Percentiles rank a stretch among this genome's conserved stretches.
These are phyloP conservation scores for Takifugu ocellatus DNA, from an alignment of 2,797 vertebrate genomes.

Conservation along the genomic window DNA sequence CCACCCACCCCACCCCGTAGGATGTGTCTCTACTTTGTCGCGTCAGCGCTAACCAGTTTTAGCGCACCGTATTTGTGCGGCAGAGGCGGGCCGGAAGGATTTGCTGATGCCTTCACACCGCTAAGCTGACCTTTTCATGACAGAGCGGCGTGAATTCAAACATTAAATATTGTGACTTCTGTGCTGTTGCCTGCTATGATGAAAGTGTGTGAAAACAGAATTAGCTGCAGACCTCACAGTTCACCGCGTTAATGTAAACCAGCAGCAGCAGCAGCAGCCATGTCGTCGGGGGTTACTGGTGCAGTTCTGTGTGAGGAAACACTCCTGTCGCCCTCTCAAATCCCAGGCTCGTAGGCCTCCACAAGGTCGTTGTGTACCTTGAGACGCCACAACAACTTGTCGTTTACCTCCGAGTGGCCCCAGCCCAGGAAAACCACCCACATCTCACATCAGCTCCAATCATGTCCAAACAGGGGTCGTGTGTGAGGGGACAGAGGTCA, in stretches of 20 bases:
- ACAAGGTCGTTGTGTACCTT: too few relatives aligned
- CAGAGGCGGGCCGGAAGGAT: not conserved
- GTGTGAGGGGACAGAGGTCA: too few relatives aligned
- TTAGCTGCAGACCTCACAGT: slow-evolving; percentile 14
- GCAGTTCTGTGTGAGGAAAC: too few relatives aligned
- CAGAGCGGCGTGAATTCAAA: not conserved
- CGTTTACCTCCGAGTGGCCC: too few relatives aligned
- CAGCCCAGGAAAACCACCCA: too few relatives aligned
- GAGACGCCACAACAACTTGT: too few relatives aligned
- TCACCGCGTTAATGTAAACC: not conserved
- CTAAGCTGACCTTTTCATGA: not conserved
- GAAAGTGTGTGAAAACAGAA: not conserved
- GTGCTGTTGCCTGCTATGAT: not conserved
- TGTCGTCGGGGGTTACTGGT: too few relatives aligned
- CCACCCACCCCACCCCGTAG: not conserved
- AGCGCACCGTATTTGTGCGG: not conserved
- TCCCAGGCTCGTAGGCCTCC: too few relatives aligned
- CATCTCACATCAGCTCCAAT: too few relatives aligned
- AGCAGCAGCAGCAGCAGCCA: too few relatives aligned
- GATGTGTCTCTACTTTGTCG: not conserved
- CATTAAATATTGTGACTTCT: not conserved
- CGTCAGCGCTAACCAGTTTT: not conserved
- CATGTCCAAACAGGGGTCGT: too few relatives aligned
- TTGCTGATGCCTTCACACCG: not conserved
- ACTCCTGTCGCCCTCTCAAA: too few relatives aligned